phyloP scores from a whole-genome alignment of 53 echinoderm and acorn worm genomes.

The Crossaster papposus region DNA sequence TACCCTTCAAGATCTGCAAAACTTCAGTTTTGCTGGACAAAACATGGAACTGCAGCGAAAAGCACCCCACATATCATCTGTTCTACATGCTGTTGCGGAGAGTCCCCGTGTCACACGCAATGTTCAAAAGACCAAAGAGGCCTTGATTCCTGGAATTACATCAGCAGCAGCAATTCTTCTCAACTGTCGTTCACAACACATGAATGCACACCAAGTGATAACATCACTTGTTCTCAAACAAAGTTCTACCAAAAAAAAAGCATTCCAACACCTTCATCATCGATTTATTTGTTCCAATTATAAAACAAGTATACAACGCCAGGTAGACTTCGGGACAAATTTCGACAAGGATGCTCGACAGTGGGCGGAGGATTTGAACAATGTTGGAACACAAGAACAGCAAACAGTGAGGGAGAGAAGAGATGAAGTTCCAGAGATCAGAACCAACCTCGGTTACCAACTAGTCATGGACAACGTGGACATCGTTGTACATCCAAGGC shows the following conservation, averaged over 20 bases:
- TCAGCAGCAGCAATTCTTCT: conserved; percentile 43
- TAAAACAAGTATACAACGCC: conserved; percentile 28
- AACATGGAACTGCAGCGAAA: conserved; percentile 17
- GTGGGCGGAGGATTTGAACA: conserved; percentile 12
- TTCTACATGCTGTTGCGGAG: conserved; percentile 32
- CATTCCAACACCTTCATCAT: conserved; percentile 25
- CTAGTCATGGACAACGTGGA: conserved; percentile 76
- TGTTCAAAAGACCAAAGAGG: conserved; percentile 10
- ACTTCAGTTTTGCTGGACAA: conserved; percentile 4
- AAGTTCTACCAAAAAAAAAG: conserved; percentile 18
- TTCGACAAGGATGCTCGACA: conserved; percentile 24
- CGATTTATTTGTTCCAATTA: conserved; percentile 34
- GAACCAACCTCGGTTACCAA: conserved; percentile 20
- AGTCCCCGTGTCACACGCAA: background rate
- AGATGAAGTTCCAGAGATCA: background rate
- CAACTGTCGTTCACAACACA: conserved; percentile 34
- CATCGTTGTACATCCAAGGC: conserved; percentile 63
- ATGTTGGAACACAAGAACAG: too few species aligned
- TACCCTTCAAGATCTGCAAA: conserved; percentile 16
- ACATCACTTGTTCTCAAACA: conserved; percentile 23
- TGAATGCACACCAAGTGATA: conserved; percentile 40
- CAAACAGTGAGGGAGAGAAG: background rate
- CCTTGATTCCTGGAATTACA: conserved; percentile 25
- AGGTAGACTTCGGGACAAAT: conserved; percentile 17
- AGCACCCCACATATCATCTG: background rate